Evolutionary conservation across 1,140 invertebrate species (phyloP).

Genomic region (Zaprionus tsacasi): DNA sequence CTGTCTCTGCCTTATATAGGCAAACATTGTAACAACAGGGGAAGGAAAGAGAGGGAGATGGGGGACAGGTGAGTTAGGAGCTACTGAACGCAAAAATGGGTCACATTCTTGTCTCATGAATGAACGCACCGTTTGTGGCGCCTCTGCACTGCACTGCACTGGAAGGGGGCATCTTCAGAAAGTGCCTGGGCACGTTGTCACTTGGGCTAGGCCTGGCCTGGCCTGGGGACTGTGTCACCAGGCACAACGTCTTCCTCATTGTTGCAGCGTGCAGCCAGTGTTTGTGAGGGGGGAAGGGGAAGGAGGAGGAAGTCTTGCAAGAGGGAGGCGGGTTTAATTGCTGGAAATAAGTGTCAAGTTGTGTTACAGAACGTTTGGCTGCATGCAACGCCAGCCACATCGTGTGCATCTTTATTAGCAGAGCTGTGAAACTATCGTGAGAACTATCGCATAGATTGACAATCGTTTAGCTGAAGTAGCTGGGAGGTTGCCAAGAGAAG

Average conservation of each 20-base stretch:
- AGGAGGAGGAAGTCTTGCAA: neutral
- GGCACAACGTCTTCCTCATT: slow-evolving; percentile 28
- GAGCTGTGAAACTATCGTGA: neutral
- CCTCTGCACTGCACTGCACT: slow-evolving; percentile 35
- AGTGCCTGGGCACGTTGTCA: slow-evolving; percentile 44
- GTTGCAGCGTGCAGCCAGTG: slow-evolving; percentile 9
- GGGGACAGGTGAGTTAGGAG: slow-evolving; percentile 10
- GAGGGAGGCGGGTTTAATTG: slow-evolving; percentile 42
- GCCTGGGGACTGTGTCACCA: slow-evolving; percentile 37
- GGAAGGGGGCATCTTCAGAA: slow-evolving; percentile 47
- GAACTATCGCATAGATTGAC: slow-evolving; percentile 1
- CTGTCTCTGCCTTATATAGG: slow-evolving; percentile 73
- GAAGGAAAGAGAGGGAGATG: neutral
- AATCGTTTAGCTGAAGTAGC: neutral
- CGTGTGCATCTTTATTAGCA: neutral
- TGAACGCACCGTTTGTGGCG: slow-evolving; percentile 69
- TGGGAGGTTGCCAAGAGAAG: neutral
- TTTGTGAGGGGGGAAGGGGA: neutral
- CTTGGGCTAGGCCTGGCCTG: neutral
- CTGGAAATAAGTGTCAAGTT: slow-evolving; percentile 47
- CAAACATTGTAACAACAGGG: slow-evolving; percentile 75
- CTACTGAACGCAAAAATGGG: slow-evolving; percentile 61
- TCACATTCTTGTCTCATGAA: slow-evolving; percentile 78
- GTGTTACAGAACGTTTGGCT: slow-evolving; percentile 17
- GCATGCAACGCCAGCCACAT: neutral